Percentiles rank a stretch among this genome's conserved stretches.
Conservation (phyloP, 2,113 vertebrate species). For the Varanus salvator region DNA sequence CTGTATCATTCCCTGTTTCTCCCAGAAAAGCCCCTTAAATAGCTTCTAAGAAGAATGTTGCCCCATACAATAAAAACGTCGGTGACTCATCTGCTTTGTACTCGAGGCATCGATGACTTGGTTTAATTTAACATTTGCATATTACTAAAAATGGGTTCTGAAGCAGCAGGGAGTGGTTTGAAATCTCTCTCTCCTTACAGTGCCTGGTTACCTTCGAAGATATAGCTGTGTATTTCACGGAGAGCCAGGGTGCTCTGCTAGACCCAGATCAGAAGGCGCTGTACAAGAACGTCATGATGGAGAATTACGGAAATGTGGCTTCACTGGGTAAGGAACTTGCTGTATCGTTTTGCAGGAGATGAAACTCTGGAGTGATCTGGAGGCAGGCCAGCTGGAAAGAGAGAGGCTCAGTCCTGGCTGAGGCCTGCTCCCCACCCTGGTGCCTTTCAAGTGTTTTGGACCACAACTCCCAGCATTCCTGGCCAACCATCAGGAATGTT, state of each 20-base stretch:
- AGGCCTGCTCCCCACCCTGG: neutral
- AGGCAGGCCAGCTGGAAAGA: neutral
- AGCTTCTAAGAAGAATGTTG: no score
- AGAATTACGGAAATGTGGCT: constrained; percentile 13
- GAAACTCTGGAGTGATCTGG: neutral
- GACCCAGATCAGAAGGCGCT: constrained; percentile 4
- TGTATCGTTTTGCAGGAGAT: neutral
- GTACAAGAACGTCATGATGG: constrained; percentile 33
- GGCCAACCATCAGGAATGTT: no score
- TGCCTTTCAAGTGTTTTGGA: no score
- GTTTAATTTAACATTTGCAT: neutral
- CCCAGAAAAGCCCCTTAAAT: neutral
- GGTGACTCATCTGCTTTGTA: neutral
- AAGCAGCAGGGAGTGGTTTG: no score
- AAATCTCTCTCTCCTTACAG: neutral
- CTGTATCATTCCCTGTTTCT: no score
- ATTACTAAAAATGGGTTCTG: neutral
- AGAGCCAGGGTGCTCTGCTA: constrained; percentile 4
- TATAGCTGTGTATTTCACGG: constrained; percentile 32
- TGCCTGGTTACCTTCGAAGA: constrained; percentile 29
- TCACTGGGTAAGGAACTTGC: constrained; percentile 15
- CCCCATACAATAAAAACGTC: neutral
- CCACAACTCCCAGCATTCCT: no score
- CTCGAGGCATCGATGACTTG: neutral
- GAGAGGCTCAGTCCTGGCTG: neutral